Percentiles rank a stretch among this genome's conserved stretches.
phyloP scores from a whole-genome alignment of 2,888 invertebrate genomes.

The Oscheius sp. region DNA sequence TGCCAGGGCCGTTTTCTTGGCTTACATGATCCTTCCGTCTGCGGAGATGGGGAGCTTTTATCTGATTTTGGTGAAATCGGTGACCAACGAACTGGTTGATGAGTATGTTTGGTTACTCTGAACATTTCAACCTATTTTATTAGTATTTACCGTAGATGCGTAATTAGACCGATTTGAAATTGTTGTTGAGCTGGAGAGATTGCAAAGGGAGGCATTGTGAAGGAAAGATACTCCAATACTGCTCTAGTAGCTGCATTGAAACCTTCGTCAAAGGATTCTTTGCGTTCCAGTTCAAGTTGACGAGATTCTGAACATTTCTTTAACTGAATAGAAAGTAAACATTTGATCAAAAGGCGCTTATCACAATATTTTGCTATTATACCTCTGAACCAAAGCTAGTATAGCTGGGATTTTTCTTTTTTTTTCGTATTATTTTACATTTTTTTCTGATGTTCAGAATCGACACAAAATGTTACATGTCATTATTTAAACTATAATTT shows the following conservation, averaged over 20 bases:
- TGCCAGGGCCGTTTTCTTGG: slow-evolving; percentile 23
- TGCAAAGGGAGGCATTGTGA: slow-evolving; percentile 8
- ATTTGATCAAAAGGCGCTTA: too few relatives aligned
- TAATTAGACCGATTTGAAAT: slow-evolving; percentile 21
- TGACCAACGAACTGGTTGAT: neutral
- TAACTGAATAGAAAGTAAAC: neutral
- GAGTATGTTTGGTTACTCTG: neutral
- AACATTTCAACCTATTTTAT: neutral
- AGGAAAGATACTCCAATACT: slow-evolving; percentile 19
- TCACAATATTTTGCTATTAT: neutral
- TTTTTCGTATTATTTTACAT: neutral
- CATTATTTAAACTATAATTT: neutral
- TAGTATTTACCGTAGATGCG: slow-evolving; percentile 8
- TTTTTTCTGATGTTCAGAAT: neutral
- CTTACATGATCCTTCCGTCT: neutral
- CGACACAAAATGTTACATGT: neutral
- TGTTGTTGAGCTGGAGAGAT: slow-evolving; percentile 8
- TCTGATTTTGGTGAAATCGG: slow-evolving; percentile 5
- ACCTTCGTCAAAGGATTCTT: slow-evolving; percentile 17
- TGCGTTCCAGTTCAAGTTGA: slow-evolving; percentile 2
- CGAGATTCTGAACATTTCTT: neutral
- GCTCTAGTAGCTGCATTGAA: slow-evolving; percentile 19
- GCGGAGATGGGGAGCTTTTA: slow-evolving; percentile 1
- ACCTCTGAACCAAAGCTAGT: neutral
- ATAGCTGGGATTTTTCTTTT: neutral